Conservation (phyloP, 2,797 vertebrate species). For the Agapornis canus region DNA sequence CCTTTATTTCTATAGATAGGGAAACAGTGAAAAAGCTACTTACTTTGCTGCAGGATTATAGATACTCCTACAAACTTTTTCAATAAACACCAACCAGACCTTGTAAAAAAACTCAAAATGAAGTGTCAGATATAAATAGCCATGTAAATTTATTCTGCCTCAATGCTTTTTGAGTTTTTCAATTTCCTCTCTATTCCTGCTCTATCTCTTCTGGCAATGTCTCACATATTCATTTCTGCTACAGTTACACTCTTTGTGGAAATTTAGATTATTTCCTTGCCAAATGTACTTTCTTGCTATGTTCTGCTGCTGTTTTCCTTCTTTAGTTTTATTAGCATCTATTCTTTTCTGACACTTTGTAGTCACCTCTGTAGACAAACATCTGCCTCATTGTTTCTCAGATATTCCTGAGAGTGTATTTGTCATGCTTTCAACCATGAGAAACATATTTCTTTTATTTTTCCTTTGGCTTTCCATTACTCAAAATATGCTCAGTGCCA, state of each 20-base stretch:
- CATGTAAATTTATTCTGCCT: neutral
- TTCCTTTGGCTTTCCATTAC: neutral
- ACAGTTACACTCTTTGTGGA: neutral
- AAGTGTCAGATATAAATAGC: neutral
- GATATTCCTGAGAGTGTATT: neutral
- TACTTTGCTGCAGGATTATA: neutral
- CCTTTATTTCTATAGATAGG: neutral
- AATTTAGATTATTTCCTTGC: neutral
- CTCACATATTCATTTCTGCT: neutral
- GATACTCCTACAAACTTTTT: neutral
- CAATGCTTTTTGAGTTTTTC: neutral
- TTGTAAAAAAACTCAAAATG: neutral
- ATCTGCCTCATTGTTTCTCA: neutral
- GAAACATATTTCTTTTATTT: neutral
- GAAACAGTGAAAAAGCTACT: neutral
- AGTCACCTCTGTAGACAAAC: neutral
- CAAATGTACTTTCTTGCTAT: neutral
- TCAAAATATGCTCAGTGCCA: neutral
- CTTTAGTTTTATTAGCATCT: neutral
- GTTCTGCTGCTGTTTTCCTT: neutral
- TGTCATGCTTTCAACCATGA: neutral
- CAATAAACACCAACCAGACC: neutral
- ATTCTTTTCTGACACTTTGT: neutral
- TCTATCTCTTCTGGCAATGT: neutral
- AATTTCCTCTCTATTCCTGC: neutral